Base-by-base conservation (phyloP, 2,797 vertebrate species). In the Phrynocephalus vlangalii region DNA sequence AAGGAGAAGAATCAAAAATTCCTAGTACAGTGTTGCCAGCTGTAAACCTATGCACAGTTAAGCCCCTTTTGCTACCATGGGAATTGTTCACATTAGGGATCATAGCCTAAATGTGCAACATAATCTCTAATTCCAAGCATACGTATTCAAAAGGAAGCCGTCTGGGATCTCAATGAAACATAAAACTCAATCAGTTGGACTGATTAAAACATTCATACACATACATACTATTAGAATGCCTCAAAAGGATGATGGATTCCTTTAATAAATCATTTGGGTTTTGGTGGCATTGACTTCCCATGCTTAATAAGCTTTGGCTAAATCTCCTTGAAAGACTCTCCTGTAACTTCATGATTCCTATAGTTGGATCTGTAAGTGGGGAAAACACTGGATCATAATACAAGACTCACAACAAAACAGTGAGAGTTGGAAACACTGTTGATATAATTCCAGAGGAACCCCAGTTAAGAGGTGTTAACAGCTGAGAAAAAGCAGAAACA, bases 361-460 rank as follows among this genome's bases (percentile, higher is more conserved):
- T 52, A 80, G 63, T 85, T 88, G 78, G 52, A 76, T 85, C 63
- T 81, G 48, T 85, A 72, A 85, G 16, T 72, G 87, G 87, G 71
- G 22, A 56, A 81, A 82, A 82, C 83, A 85, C 72, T 82, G 76
- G 72, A 77, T 72, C 30, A 52, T 70, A 85, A 82, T 85, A 85
- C 83, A 85, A 88, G 79, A 88, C 83, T 88, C 79, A 85, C 78
- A 13, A 88, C 72, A 88, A 84, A 88, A 88, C 87, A 82, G 79
- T 85, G 87, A 88, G 79, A 68, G 28, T 76, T 85, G 87, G 30
- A 88, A 88, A 85, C 83, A 85, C 71, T 82, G 84, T 88, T 80
- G 60, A 88, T 88, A 88, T 85, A 77, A 82, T 88, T 85, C 87
- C 79, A 82, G 63, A 88, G 83, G 82, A 88, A 88, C 87, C 85